Conservation (phyloP, 2,888 invertebrate genomes). For the Amphipyra berbera region DNA sequence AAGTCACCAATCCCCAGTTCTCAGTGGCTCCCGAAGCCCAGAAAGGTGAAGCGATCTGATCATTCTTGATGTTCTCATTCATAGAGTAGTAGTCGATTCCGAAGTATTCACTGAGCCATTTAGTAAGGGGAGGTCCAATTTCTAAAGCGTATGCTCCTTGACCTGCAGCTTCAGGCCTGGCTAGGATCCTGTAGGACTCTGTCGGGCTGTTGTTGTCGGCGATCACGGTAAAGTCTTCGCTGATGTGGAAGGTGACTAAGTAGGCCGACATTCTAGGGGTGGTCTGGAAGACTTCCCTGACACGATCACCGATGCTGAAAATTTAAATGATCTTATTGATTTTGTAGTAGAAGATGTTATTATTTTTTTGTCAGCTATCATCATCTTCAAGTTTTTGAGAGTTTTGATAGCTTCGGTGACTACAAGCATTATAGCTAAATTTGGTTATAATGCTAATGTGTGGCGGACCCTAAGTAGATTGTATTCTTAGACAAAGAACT, state of each 20-base stretch:
- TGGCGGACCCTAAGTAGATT: too few relatives aligned
- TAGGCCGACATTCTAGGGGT: constrained; percentile 95
- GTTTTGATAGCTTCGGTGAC: too few relatives aligned
- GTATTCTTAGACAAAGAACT: too few relatives aligned
- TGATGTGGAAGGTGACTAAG: constrained; percentile 92
- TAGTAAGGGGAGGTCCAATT: constrained; percentile 80
- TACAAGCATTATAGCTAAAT: too few relatives aligned
- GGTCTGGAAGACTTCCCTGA: constrained; percentile 84
- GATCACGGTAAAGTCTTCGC: constrained; percentile 80
- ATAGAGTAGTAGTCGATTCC: constrained; percentile 80
- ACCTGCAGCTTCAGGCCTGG: constrained; percentile 76
- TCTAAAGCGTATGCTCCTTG: constrained; percentile 84
- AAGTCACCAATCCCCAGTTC: constrained; percentile 86
- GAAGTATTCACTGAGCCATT: constrained; percentile 81
- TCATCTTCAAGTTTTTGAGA: too few relatives aligned
- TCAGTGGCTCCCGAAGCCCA: constrained; percentile 88
- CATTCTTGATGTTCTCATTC: constrained; percentile 80
- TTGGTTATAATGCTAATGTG: too few relatives aligned
- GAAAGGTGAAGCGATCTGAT: constrained; percentile 83
- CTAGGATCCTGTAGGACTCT: constrained; percentile 80
- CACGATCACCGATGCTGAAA: constrained; percentile 74
- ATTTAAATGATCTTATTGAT: not conserved
- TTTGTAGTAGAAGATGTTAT: too few relatives aligned
- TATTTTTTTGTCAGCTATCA: too few relatives aligned
- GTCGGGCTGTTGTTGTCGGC: constrained; percentile 73